Evolutionary conservation across 2,797 vertebrate species (phyloP).

Genomic region (Lepilemur septentrionalis): DNA sequence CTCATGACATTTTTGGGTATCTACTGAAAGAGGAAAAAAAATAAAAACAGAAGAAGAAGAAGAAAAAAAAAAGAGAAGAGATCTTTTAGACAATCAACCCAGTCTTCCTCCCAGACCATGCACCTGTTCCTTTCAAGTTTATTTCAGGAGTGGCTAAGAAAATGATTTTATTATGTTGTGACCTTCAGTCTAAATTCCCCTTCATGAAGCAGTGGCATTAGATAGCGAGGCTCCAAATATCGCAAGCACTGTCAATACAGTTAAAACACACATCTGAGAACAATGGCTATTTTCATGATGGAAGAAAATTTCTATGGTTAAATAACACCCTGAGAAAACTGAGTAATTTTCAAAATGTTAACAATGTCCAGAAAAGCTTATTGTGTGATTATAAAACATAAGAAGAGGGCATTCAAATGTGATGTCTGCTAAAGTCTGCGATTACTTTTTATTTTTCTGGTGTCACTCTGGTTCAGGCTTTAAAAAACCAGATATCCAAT

Average conservation of each 20-base stretch:
- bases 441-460: background rate
- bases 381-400: background rate
- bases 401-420: background rate
- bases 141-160: slow-evolving; percentile 34
- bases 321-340: background rate
- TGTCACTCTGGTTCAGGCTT: background rate
- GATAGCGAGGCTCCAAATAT: background rate
- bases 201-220: background rate
- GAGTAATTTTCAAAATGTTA: background rate
- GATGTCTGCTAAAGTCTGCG: background rate
- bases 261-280: background rate
- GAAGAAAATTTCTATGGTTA: background rate
- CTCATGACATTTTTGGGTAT: background rate
- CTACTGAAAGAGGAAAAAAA: background rate
- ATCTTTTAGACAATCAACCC: background rate
- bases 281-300: background rate
- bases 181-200: slow-evolving; percentile 43
- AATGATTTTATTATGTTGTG: slow-evolving; percentile 56
- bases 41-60: too few relatives aligned
- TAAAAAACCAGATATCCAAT: slow-evolving; percentile 10
- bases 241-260: background rate
- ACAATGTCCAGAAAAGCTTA: background rate
- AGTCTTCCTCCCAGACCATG: background rate
- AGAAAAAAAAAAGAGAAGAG: too few relatives aligned
- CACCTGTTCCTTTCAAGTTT: slow-evolving; percentile 71